These are phyloP conservation scores for Drosophila ohnishii DNA, from an alignment of 1,140 invertebrate genomes.

Conservation along the genomic window DNA sequence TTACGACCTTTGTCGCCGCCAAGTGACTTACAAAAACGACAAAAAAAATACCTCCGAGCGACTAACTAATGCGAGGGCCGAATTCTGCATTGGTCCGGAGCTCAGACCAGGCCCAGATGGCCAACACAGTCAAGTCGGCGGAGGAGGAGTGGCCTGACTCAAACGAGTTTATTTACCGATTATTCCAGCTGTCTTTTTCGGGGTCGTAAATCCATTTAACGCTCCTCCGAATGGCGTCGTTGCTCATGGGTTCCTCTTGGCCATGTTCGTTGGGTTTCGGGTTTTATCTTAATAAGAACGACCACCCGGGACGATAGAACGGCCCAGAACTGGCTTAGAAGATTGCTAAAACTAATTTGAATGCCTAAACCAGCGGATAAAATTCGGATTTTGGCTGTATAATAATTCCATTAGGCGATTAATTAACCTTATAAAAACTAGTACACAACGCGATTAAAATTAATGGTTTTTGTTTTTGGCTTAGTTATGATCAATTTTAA, in stretches of 20 bases:
- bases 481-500: no score
- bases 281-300: conserved; percentile 17
- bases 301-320: conserved; percentile 25
- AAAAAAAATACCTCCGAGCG: conserved; percentile 2
- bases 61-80: conserved; percentile 51
- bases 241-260: conserved; percentile 43
- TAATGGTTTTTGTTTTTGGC: no score
- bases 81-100: conserved; percentile 63
- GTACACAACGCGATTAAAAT: no score
- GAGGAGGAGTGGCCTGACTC: conserved; percentile 56
- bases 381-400: no score
- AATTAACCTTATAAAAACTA: no score
- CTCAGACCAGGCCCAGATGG: conserved; percentile 6
- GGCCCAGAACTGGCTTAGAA: background rate
- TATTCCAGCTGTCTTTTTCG: conserved; percentile 30
- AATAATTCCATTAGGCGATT: no score
- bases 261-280: conserved; percentile 11
- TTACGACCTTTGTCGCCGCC: conserved; percentile 61
- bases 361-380: background rate
- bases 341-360: background rate
- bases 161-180: conserved; percentile 64
- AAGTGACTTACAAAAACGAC: conserved; percentile 24
- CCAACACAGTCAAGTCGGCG: conserved; percentile 6
- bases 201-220: conserved; percentile 70
- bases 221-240: conserved; percentile 68